phyloP scores from a whole-genome alignment of 2,888 invertebrate genomes.

The Drosophila paracracens region DNA sequence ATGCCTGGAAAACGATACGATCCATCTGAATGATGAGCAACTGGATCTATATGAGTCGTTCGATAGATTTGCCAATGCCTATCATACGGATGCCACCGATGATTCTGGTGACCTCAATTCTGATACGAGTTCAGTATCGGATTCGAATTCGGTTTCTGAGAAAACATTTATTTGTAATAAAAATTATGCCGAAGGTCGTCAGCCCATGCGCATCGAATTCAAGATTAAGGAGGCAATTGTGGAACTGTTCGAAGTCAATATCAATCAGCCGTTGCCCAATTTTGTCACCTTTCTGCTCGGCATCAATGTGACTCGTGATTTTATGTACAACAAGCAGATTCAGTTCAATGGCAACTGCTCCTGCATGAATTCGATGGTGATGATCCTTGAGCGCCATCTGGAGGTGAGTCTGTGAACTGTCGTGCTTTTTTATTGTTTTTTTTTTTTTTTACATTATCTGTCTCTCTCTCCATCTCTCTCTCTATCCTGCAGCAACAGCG shows the following conservation, averaged over 20 bases:
- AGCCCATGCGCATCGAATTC: constrained; percentile 72
- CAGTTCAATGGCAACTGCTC: constrained; percentile 90
- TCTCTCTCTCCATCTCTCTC: neutral
- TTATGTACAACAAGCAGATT: constrained; percentile 91
- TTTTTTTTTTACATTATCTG: neutral
- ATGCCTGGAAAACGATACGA: constrained; percentile 89
- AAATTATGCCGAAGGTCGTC: constrained; percentile 19
- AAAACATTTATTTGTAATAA: neutral
- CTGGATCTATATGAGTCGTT: constrained; percentile 7
- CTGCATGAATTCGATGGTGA: constrained; percentile 91
- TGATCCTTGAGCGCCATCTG: constrained; percentile 89
- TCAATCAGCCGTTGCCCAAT: constrained; percentile 93
- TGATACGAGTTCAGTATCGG: neutral
- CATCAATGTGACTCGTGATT: constrained; percentile 92
- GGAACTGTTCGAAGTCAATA: constrained; percentile 90
- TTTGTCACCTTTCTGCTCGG: constrained; percentile 95
- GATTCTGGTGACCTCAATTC: neutral
- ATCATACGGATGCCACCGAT: neutral
- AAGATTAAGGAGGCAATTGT: constrained; percentile 88
- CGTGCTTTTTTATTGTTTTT: no score
- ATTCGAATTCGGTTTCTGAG: neutral
- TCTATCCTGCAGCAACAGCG: constrained; percentile 49
- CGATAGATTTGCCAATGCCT: constrained; percentile 14
- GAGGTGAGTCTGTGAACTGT: constrained; percentile 82
- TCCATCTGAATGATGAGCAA: constrained; percentile 14